These are phyloP conservation scores for Atherinosoma microstoma DNA, from an alignment of 2,797 vertebrate genomes.

Conservation along the genomic window DNA sequence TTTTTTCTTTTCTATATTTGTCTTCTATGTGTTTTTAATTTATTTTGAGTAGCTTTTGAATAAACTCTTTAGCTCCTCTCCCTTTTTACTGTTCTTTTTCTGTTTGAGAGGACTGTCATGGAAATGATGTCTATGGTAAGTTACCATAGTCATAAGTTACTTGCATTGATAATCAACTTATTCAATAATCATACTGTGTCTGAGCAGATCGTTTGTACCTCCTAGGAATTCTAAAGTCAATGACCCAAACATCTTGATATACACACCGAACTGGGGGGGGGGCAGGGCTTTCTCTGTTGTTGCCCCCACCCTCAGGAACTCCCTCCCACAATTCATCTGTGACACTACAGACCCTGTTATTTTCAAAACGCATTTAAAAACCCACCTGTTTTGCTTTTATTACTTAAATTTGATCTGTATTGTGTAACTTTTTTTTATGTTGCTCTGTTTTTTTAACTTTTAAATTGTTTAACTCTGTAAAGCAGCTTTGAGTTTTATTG, in stretches of 20 bases:
- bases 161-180: background rate
- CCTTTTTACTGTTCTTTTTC: conserved; percentile 62
- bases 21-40: conserved; percentile 70
- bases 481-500: no score
- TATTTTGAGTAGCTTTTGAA: conserved; percentile 82
- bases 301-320: no score
- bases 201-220: background rate
- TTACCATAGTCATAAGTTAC: background rate
- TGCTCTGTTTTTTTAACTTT: no score
- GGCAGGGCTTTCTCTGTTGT: no score
- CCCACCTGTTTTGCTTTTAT: no score
- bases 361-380: no score
- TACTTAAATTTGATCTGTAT: no score
- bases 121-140: background rate
- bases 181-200: background rate
- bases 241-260: background rate
- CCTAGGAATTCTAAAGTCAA: background rate
- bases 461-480: no score
- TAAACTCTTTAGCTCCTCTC: conserved; percentile 79
- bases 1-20: conserved; percentile 28
- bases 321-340: no score
- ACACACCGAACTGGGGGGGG: no score
- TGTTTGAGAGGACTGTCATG: conserved; percentile 32
- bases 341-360: no score
- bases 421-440: no score